Evolutionary conservation across 2,797 vertebrate genomes (phyloP).

Genomic region (Rachycentron canadum): DNA sequence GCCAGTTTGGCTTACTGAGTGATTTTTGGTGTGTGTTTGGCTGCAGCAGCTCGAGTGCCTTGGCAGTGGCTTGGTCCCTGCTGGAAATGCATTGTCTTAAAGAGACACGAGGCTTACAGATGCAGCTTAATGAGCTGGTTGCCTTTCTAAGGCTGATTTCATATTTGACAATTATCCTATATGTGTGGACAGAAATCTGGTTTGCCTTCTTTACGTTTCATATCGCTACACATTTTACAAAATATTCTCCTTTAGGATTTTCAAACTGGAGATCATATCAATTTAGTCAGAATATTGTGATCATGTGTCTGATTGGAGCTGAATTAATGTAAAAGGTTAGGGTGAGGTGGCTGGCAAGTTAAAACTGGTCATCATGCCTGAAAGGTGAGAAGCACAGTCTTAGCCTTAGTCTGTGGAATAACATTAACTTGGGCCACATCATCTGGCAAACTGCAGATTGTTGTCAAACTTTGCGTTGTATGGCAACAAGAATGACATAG

Average conservation of each 20-base stretch:
- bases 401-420: slow-evolving; percentile 1
- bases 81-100: slow-evolving; percentile 77
- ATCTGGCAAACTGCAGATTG: slow-evolving; percentile 20
- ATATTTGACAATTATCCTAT: slow-evolving; percentile 17
- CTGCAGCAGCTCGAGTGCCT: slow-evolving; percentile 65
- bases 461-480: slow-evolving; percentile 48
- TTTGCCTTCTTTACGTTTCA: slow-evolving; percentile 23
- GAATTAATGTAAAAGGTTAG: slow-evolving; percentile 11
- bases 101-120: slow-evolving; percentile 73
- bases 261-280: slow-evolving; percentile 13
- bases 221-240: slow-evolving; percentile 7
- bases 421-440: slow-evolving; percentile 3
- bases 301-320: not conserved
- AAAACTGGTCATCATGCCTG: slow-evolving; percentile 23
- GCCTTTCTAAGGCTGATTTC: slow-evolving; percentile 33
- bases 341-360: slow-evolving; percentile 22
- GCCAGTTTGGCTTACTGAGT: slow-evolving; percentile 69
- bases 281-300: not conserved
- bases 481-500: slow-evolving; percentile 36
- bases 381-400: slow-evolving; percentile 17
- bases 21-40: slow-evolving; percentile 67
- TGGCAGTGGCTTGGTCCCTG: slow-evolving; percentile 72
- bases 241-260: not conserved
- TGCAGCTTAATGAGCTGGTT: slow-evolving; percentile 54
- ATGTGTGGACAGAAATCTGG: slow-evolving; percentile 25